Evolutionary conservation across 2,113 vertebrate species (phyloP).

Genomic region (Amphiprion ocellaris): DNA sequence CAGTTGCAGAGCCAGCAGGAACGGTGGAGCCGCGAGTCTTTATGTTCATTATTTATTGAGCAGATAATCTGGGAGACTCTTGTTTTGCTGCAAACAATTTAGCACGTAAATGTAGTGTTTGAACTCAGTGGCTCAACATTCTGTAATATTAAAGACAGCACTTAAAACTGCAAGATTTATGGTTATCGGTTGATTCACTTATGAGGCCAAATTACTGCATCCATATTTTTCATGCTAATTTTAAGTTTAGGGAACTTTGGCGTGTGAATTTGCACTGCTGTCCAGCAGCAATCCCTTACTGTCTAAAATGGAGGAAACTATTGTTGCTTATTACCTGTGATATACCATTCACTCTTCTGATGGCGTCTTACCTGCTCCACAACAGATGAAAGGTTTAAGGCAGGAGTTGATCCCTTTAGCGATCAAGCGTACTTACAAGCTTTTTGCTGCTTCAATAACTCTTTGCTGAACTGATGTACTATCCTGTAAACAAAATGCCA

Average conservation of each 20-base stretch:
- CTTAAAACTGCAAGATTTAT: background rate
- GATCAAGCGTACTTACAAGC: background rate
- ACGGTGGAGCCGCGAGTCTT: background rate
- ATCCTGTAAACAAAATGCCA: background rate
- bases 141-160: background rate
- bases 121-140: background rate
- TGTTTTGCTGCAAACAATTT: too few species aligned
- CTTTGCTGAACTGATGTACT: background rate
- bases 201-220: background rate
- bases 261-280: background rate
- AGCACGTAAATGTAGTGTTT: background rate
- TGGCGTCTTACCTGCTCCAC: background rate
- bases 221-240: background rate
- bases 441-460: background rate
- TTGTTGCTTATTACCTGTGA: background rate
- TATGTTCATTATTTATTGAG: constrained; percentile 14
- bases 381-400: background rate
- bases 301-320: too few species aligned
- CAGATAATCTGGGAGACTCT: background rate
- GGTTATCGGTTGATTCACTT: background rate
- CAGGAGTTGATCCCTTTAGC: background rate
- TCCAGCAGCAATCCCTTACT: background rate
- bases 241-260: background rate
- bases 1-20: constrained; percentile 8
- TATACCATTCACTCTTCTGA: background rate